Evolutionary conservation across 2,888 invertebrate species (phyloP), one percentile per base, ranked within the genome.

Genomic region (Cerceris ruficornis): DNA sequence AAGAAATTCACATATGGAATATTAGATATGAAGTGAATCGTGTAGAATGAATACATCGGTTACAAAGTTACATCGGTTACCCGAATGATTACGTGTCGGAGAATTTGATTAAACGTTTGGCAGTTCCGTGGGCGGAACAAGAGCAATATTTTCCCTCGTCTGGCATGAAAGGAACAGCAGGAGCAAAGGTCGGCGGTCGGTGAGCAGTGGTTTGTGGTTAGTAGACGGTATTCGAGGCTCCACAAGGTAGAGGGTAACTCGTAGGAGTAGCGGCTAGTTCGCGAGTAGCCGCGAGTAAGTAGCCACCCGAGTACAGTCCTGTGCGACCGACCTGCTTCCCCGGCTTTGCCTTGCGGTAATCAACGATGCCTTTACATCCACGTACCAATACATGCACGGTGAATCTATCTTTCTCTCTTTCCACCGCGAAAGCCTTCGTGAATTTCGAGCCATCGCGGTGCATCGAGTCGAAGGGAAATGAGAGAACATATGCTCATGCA

Each of bases 201-300:
- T 28, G 46, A 17, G 62, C 28, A 42, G 69, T 57, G 60, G 71
- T 65, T 28, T 49, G 69, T 14, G 72, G 77, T 75, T 46, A 43
- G 17, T 62, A 65, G 61, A 60, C 70, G 60, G 59, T 54, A 67
- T 78, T 70, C 78, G 75, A 68, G 78, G 62, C 73, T 75, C 17
- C 75, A 65, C 78, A 52, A 69, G 61, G 49, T 50, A 57, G 61
- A 57, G 69, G 70, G 81, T 75, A 81, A 81, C 78, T 82, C 72
- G 69, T 61, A 41, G 69, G 59, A 70, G 82, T 73, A 64, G 58
- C 62, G 13, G 62, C 52, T 55, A 52, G 70, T 69, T 64, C 68
- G 62, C 61, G 65, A 84, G 77, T 82, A 70, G 74, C 69, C 69
- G 65, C 57, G 74, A 77, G 72, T 83, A 78, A 75, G 73, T 64